phyloP scores from a whole-genome alignment of 2,888 invertebrate genomes.

The Drosophila affinis region DNA sequence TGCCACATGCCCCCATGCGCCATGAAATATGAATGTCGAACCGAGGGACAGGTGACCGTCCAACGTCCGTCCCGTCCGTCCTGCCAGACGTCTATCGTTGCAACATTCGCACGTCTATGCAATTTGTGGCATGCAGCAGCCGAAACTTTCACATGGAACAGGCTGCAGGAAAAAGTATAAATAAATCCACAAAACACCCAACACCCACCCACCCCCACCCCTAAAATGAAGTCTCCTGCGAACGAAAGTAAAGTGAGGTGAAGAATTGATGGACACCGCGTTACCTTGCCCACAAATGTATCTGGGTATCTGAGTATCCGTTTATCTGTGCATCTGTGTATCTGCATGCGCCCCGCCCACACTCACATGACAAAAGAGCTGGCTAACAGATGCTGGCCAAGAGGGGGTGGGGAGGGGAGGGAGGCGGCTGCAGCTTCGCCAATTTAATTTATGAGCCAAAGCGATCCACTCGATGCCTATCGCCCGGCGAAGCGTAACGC shows the following conservation, averaged over 20 bases:
- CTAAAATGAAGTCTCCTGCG: constrained; percentile 30
- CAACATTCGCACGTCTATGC: constrained; percentile 65
- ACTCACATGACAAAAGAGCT: constrained; percentile 63
- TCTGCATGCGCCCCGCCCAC: constrained; percentile 38
- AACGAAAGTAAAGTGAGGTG: constrained; percentile 80
- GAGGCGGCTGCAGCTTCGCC: constrained; percentile 11
- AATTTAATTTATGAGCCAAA: constrained; percentile 69
- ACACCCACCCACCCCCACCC: constrained; percentile 38
- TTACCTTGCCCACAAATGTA: constrained; percentile 32
- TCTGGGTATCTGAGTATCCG: not conserved
- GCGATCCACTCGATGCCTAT: constrained; percentile 62
- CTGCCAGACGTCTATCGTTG: not conserved
- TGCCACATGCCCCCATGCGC: constrained; percentile 18
- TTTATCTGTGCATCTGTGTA: constrained; percentile 14
- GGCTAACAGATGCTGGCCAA: constrained; percentile 62
- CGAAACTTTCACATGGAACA: constrained; percentile 70
- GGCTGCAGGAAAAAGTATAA: constrained; percentile 43
- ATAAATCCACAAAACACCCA: constrained; percentile 66
- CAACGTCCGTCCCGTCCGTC: not conserved
- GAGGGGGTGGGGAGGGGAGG: constrained; percentile 4
- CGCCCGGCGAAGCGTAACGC: constrained; percentile 62
- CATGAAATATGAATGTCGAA: constrained; percentile 71
- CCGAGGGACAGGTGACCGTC: constrained; percentile 61
- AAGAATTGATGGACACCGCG: constrained; percentile 79
- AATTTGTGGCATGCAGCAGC: constrained; percentile 73